A percentile compares a stretch with the other conserved stretches of the same genome.
Evolutionary conservation across 2,797 vertebrate genomes (phyloP).

Genomic region (Lithobates pipiens): DNA sequence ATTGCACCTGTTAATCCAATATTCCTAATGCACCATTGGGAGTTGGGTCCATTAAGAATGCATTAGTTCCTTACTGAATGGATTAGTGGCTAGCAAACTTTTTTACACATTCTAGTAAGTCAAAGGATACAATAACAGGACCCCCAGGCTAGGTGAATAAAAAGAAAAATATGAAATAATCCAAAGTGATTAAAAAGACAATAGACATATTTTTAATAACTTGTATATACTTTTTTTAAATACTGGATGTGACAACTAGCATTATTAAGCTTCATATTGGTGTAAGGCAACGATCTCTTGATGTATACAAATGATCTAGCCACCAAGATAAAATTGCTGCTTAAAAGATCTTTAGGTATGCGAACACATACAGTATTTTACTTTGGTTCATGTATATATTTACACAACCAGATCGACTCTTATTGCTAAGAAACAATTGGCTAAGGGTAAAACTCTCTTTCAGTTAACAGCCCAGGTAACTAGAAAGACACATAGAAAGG

Average conservation of each 20-base stretch:
- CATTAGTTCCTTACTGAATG: slow-evolving; percentile 14
- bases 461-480: no score
- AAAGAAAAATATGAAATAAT: neutral
- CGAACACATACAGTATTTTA: neutral
- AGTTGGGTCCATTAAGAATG: slow-evolving; percentile 36
- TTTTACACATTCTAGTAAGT: slow-evolving; percentile 20
- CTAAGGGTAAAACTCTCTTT: no score
- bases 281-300: neutral
- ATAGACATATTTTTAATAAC: no score
- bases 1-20: slow-evolving; percentile 25
- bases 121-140: neutral
- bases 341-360: neutral
- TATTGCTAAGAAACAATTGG: no score
- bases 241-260: no score
- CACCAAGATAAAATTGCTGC: neutral
- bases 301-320: neutral
- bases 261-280: neutral
- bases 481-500: no score
- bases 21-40: neutral
- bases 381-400: neutral
- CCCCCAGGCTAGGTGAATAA: neutral
- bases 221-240: no score
- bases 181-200: no score
- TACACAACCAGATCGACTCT: neutral
- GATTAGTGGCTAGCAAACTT: slow-evolving; percentile 14